A percentile compares a stretch with the other conserved stretches of the same genome.
Evolutionary conservation across 2,113 vertebrate species (phyloP).

Genomic region (Eublepharis macularius): DNA sequence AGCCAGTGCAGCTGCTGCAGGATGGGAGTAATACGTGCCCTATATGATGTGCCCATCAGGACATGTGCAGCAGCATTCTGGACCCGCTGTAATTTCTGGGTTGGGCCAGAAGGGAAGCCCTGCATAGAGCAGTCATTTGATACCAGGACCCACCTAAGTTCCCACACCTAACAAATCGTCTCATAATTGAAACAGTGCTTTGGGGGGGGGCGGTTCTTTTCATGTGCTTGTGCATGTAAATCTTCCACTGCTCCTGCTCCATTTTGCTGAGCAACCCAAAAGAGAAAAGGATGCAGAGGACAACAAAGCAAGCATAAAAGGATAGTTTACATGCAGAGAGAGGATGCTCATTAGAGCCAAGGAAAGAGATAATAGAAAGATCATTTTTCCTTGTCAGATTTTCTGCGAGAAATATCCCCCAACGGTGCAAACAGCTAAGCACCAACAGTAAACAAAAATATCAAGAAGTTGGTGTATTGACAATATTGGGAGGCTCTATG

Average conservation of each 20-base stretch:
- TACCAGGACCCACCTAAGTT: neutral
- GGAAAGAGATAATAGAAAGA: neutral
- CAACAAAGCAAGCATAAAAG: neutral
- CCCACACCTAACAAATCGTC: neutral
- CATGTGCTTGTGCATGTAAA: neutral
- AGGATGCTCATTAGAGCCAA: neutral
- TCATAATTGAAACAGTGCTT: neutral
- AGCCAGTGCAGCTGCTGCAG: no score
- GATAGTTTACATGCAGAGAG: neutral
- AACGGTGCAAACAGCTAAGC: neutral
- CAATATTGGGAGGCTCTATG: neutral
- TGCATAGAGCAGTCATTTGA: no score
- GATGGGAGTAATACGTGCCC: no score
- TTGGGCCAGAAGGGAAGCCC: no score
- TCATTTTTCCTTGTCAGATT: slow-evolving; percentile 1
- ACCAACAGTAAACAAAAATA: neutral
- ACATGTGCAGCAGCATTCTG: no score
- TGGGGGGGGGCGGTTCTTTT: no score
- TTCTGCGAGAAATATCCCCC: neutral
- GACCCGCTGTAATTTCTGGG: no score
- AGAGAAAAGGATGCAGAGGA: neutral
- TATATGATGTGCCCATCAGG: no score
- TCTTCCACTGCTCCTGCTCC: neutral
- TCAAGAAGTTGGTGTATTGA: neutral
- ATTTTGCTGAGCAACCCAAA: slow-evolving; percentile 16